A percentile compares a stretch with the other conserved stretches of the same genome.
Conservation (phyloP, 2,888 invertebrate genomes). For the Cabera pusaria region DNA sequence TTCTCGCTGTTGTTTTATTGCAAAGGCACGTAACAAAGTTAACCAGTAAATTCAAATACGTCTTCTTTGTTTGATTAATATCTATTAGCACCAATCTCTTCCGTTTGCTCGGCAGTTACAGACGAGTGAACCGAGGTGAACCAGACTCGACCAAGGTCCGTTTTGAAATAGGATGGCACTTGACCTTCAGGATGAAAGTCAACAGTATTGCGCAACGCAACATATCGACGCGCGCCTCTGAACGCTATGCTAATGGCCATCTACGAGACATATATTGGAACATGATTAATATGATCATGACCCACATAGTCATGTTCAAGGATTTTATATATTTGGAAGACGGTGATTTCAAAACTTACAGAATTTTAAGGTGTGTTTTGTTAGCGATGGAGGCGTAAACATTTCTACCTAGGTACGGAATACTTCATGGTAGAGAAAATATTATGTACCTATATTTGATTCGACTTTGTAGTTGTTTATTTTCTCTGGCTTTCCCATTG, state of each 20-base stretch:
- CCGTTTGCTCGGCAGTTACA: conserved; percentile 60
- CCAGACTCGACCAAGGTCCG: conserved; percentile 76
- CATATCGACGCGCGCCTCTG: conserved; percentile 64
- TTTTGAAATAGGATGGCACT: conserved; percentile 83
- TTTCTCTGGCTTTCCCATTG: conserved; percentile 46
- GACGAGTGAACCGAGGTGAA: conserved; percentile 68
- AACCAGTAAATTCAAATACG: conserved; percentile 43
- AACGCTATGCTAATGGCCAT: conserved; percentile 77
- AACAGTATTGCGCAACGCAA: conserved; percentile 80
- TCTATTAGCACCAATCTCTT: conserved; percentile 70
- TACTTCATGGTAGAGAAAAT: conserved; percentile 35
- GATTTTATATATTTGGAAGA: conserved; percentile 82
- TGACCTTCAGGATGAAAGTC: conserved; percentile 84
- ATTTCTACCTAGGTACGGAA: conserved; percentile 39
- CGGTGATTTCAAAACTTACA: conserved; percentile 74
- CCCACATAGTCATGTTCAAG: conserved; percentile 79
- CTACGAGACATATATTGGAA: conserved; percentile 72
- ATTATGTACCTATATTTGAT: too few relatives aligned
- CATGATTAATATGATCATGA: conserved; percentile 80
- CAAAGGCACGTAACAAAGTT: conserved; percentile 41
- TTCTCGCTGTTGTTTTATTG: conserved; percentile 35
- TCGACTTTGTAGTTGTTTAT: too few relatives aligned
- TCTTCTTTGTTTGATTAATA: conserved; percentile 61
- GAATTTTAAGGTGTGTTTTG: conserved; percentile 66
- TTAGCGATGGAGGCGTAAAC: conserved; percentile 57